Evolutionary conservation across 2,888 invertebrate genomes (phyloP).

Genomic region (Linhomoeus sp.): DNA sequence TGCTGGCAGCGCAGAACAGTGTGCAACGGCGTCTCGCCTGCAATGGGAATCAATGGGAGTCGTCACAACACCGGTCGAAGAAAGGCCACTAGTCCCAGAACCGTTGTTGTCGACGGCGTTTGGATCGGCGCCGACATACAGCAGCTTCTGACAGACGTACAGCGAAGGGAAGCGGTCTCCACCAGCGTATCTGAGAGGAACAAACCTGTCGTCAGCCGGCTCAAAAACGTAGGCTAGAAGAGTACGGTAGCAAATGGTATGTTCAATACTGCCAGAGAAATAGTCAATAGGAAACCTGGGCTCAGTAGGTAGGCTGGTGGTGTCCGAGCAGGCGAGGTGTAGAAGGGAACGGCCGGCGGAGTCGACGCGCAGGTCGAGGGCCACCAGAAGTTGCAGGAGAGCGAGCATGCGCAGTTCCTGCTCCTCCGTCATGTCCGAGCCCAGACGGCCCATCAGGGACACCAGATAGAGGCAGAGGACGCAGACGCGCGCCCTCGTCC

Average conservation of each 20-base stretch:
- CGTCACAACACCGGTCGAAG: too few species aligned
- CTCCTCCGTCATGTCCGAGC: constrained; percentile 23
- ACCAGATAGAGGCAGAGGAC: constrained; percentile 55
- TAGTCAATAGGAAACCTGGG: too few species aligned
- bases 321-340: constrained; percentile 63
- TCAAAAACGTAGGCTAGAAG: too few species aligned
- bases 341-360: constrained; percentile 30
- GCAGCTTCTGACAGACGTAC: constrained; percentile 48
- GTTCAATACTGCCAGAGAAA: too few species aligned
- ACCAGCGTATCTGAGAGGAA: constrained; percentile 6
- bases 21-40: constrained; percentile 62
- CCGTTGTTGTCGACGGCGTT: constrained; percentile 54
- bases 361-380: constrained; percentile 39
- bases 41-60: too few species aligned
- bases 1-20: constrained; percentile 45
- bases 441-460: constrained; percentile 34
- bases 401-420: constrained; percentile 40
- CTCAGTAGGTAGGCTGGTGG: too few species aligned
- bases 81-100: background rate
- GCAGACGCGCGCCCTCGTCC: constrained; percentile 56
- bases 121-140: constrained; percentile 61
- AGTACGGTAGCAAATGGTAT: too few species aligned
- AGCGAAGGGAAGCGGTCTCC: constrained; percentile 43
- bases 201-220: too few species aligned
- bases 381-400: constrained; percentile 53